These are phyloP conservation scores for Megaptera novaeangliae DNA, from an alignment of 2,113 vertebrate genomes.

Conservation along the genomic window DNA sequence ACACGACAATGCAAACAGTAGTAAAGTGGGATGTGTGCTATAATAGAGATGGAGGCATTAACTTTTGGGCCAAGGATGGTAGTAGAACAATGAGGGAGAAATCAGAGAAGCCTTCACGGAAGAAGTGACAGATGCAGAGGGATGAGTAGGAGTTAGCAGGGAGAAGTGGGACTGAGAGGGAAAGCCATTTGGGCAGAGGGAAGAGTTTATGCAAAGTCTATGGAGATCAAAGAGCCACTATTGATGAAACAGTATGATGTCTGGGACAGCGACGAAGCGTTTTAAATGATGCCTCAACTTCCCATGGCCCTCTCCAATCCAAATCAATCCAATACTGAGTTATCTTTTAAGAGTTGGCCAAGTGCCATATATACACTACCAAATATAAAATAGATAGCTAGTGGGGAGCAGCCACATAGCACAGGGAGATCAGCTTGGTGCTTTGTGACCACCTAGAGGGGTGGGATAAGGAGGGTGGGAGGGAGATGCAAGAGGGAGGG, in stretches of 20 bases:
- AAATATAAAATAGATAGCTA: too few relatives aligned
- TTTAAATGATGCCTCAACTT: background rate
- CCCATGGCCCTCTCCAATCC: accelerated
- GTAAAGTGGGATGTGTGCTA: background rate
- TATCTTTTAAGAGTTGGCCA: background rate
- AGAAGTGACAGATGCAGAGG: background rate
- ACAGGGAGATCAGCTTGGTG: too few relatives aligned
- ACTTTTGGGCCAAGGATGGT: background rate
- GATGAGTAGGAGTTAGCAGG: background rate
- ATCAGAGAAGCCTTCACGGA: background rate
- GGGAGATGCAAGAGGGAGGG: too few relatives aligned
- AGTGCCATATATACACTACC: background rate
- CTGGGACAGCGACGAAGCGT: background rate
- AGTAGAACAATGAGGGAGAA: background rate
- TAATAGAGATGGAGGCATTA: background rate
- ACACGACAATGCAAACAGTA: background rate
- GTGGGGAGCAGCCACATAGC: too few relatives aligned
- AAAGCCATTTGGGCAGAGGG: background rate
- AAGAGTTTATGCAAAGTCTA: background rate
- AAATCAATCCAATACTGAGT: background rate
- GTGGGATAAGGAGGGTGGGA: too few relatives aligned
- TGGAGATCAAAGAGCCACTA: background rate
- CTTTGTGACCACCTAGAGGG: too few relatives aligned
- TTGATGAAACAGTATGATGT: accelerated
- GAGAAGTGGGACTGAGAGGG: background rate